These are phyloP conservation scores for Trissonchulus sp. DNA, from an alignment of 2,888 invertebrate species.

Conservation along the genomic window DNA sequence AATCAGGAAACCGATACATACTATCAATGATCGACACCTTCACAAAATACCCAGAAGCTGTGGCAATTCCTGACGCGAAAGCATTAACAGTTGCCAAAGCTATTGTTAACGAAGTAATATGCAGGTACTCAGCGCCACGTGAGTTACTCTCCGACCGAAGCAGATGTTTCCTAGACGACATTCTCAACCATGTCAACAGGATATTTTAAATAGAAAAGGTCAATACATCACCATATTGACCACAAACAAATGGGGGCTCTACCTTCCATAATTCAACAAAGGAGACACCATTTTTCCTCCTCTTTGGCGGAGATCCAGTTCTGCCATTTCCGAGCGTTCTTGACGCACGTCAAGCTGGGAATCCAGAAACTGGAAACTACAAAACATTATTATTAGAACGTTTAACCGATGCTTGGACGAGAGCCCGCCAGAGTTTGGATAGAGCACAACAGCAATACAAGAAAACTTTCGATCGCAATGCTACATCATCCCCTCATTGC, in stretches of 20 bases:
- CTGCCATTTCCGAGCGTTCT: no score
- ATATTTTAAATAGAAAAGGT: constrained; percentile 2
- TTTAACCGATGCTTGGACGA: no score
- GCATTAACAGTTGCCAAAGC: constrained; percentile 44
- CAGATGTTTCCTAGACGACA: not conserved
- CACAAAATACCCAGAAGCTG: constrained; percentile 38
- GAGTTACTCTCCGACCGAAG: constrained; percentile 1
- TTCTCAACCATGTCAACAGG: not conserved
- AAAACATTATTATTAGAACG: no score
- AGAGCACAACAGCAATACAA: no score
- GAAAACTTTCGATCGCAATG: no score
- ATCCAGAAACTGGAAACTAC: no score
- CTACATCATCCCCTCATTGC: no score
- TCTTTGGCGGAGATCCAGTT: no score
- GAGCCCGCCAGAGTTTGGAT: no score
- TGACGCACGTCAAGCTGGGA: no score
- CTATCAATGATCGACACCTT: constrained; percentile 37
- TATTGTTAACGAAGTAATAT: not conserved
- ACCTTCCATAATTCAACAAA: not conserved
- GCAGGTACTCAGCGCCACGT: not conserved
- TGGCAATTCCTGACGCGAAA: constrained; percentile 46
- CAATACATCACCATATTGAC: constrained; percentile 14
- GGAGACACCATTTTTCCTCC: not conserved
- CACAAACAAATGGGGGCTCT: not conserved
- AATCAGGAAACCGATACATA: constrained; percentile 37